Conservation (phyloP, 2,888 invertebrate genomes). For the Ryuthela nishihirai region DNA sequence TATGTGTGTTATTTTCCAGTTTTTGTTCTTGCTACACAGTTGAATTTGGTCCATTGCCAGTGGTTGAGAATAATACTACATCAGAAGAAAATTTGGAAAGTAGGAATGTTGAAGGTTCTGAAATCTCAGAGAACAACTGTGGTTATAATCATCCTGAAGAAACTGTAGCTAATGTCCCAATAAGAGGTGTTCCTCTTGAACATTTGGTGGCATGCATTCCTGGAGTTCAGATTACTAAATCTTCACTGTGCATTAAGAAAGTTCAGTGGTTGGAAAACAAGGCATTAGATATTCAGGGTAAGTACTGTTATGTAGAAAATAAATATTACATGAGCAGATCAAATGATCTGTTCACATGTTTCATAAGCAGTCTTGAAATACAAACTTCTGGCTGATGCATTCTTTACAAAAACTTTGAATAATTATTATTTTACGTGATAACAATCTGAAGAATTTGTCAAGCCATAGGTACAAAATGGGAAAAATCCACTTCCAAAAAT, state of each 20-base stretch:
- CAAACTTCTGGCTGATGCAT: no score
- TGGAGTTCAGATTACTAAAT: constrained; percentile 61
- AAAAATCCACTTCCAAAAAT: no score
- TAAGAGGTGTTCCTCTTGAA: constrained; percentile 64
- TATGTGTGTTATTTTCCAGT: constrained; percentile 58
- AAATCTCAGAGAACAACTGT: not conserved
- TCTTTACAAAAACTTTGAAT: no score
- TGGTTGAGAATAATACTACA: constrained; percentile 57
- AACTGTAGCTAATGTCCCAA: not conserved
- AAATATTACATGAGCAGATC: no score
- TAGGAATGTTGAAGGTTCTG: not conserved
- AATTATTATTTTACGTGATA: no score
- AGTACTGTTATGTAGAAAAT: no score
- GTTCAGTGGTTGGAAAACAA: constrained; percentile 54
- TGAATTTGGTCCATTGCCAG: constrained; percentile 61
- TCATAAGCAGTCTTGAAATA: no score
- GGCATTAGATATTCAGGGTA: constrained; percentile 41
- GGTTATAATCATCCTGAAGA: not conserved
- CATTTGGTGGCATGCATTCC: constrained; percentile 80
- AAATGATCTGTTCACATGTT: no score
- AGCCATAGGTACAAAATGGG: no score
- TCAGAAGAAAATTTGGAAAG: no score
- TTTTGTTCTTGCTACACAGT: constrained; percentile 76
- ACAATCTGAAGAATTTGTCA: no score
- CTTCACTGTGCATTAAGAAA: constrained; percentile 57